These are phyloP conservation scores for Bombylius major DNA, from an alignment of 2,888 invertebrate species.

Conservation along the genomic window DNA sequence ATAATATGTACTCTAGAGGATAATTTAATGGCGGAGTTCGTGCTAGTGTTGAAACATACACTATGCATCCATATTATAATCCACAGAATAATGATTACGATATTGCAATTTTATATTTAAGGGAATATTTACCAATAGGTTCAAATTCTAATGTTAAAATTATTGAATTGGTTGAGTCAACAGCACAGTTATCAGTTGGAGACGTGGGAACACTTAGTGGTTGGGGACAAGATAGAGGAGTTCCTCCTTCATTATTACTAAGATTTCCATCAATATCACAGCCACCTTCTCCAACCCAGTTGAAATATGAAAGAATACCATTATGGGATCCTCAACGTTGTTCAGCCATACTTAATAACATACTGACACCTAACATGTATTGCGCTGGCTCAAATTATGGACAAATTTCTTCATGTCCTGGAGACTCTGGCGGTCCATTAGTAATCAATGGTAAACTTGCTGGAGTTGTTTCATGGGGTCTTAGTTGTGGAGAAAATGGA, in stretches of 20 bases:
- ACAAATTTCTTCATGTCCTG: too few relatives aligned
- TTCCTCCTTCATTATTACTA: slow-evolving; percentile 19
- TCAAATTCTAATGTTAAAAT: slow-evolving; percentile 17
- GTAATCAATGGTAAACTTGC: too few relatives aligned
- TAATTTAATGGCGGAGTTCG: slow-evolving; percentile 24
- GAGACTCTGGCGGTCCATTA: too few relatives aligned
- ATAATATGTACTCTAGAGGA: too few relatives aligned
- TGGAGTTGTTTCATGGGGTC: too few relatives aligned
- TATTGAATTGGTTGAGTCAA: slow-evolving; percentile 22
- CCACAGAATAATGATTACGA: slow-evolving; percentile 28
- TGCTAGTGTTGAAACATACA: slow-evolving; percentile 20
- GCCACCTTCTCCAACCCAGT: slow-evolving; percentile 20
- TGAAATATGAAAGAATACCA: slow-evolving; percentile 29
- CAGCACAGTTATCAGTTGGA: slow-evolving; percentile 26
- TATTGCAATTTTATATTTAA: slow-evolving; percentile 26
- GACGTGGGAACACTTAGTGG: slow-evolving; percentile 31
- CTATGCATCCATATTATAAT: slow-evolving; percentile 32
- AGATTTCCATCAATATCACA: too few relatives aligned
- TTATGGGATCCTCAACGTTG: slow-evolving; percentile 32
- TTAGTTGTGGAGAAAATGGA: too few relatives aligned
- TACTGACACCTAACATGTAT: too few relatives aligned
- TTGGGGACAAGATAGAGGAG: slow-evolving; percentile 29
- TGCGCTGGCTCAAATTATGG: too few relatives aligned
- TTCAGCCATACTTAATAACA: not conserved
- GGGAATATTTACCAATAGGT: slow-evolving; percentile 19